Conservation (phyloP, 92 coral and sea anemone species). For the Zoanthus sociatus region DNA sequence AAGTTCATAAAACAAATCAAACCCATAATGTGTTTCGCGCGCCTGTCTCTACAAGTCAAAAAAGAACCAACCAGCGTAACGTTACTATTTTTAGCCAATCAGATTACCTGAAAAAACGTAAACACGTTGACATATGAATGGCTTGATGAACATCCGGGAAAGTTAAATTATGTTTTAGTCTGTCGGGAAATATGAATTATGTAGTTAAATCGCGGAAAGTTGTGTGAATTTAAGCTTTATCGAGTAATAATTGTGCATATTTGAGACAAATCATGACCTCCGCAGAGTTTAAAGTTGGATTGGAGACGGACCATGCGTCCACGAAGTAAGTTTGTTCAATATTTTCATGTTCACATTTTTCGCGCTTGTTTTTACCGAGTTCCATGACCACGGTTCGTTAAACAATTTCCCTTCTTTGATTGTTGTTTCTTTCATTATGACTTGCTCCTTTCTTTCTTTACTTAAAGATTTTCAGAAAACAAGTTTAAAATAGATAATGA, state of each 20-base stretch:
- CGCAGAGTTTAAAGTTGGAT: constrained; percentile 51
- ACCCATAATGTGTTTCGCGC: constrained; percentile 47
- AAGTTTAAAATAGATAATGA: not conserved
- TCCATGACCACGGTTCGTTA: constrained; percentile 13
- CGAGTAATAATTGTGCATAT: constrained; percentile 13
- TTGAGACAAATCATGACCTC: constrained; percentile 49
- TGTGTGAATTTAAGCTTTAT: constrained; percentile 1
- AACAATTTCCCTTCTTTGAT: not conserved
- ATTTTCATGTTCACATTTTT: not conserved
- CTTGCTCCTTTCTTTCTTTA: constrained; percentile 1
- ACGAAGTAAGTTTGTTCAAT: constrained; percentile 60
- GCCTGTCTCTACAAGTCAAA: constrained; percentile 36
- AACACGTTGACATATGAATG: constrained; percentile 43
- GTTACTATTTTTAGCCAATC: constrained; percentile 66
- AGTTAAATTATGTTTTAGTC: constrained; percentile 18
- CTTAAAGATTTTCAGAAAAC: not conserved
- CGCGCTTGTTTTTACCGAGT: not conserved
- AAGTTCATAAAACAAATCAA: not conserved
- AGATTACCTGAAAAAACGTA: constrained; percentile 38
- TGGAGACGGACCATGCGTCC: constrained; percentile 37
- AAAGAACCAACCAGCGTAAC: constrained; percentile 63
- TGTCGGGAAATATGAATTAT: constrained; percentile 68
- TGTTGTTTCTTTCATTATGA: not conserved
- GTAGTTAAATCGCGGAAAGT: constrained; percentile 42
- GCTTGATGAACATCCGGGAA: constrained; percentile 75